phyloP scores from a whole-genome alignment of 1,140 invertebrate genomes.

The Meloidogyne floridensis region DNA sequence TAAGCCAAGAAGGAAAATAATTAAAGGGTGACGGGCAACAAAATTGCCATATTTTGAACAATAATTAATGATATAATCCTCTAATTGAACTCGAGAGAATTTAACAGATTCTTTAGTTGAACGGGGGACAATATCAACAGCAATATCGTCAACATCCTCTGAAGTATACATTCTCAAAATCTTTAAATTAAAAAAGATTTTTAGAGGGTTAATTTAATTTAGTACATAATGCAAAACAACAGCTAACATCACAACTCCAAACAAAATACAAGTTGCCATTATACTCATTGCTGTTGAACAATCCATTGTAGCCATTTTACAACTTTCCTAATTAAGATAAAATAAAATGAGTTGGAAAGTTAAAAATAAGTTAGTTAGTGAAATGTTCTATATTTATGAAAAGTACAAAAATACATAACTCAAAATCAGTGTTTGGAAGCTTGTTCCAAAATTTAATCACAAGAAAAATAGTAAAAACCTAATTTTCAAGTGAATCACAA shows the following conservation, averaged over 20 bases:
- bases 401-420: background rate
- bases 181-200: background rate
- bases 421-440: too few species aligned
- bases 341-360: background rate
- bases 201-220: background rate
- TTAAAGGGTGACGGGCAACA: constrained; percentile 7
- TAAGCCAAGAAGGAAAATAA: constrained; percentile 76
- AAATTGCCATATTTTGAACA: constrained; percentile 76
- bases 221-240: constrained; percentile 50
- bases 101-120: constrained; percentile 3
- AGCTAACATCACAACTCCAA: constrained; percentile 39
- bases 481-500: too few species aligned
- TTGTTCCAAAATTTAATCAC: too few species aligned
- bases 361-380: too few species aligned
- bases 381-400: too few species aligned
- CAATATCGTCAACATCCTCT: constrained; percentile 37
- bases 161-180: constrained; percentile 42
- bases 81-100: constrained; percentile 21
- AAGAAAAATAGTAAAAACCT: too few species aligned
- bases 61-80: constrained; percentile 29
- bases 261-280: constrained; percentile 35
- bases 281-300: constrained; percentile 48
- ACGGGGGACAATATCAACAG: background rate
- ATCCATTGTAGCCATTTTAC: constrained; percentile 50
- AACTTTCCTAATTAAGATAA: constrained; percentile 29